Conservation (phyloP, 2,113 vertebrate genomes). For the Macaca nemestrina region DNA sequence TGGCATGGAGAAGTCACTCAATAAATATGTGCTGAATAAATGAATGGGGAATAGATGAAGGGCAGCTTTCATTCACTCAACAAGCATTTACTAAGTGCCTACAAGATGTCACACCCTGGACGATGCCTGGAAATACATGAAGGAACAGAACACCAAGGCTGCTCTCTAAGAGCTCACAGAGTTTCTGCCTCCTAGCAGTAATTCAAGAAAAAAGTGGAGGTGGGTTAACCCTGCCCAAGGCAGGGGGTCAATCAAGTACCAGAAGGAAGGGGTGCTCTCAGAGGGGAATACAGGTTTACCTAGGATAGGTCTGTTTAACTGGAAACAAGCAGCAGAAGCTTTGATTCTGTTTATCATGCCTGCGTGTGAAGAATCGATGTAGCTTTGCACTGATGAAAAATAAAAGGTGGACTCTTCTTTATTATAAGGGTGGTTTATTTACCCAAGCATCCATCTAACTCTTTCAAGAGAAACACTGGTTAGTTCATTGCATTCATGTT, state of each 20-base stretch:
- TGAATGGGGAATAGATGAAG: not conserved
- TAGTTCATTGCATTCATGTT: not conserved
- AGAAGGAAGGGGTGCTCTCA: not conserved
- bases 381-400: not conserved
- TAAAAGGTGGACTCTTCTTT: not conserved
- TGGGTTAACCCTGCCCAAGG: not conserved
- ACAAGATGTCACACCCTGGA: not conserved
- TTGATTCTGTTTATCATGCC: not conserved
- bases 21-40: not conserved
- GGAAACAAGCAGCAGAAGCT: slow-evolving; percentile 4
- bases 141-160: not conserved
- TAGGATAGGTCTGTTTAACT: not conserved
- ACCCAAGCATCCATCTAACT: not conserved
- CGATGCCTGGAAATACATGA: not conserved
- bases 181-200: not conserved
- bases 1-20: not conserved
- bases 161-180: not conserved
- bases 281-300: not conserved
- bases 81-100: not conserved
- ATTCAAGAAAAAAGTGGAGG: not conserved
- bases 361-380: not conserved
- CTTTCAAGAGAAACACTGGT: not conserved
- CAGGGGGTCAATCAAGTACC: slow-evolving; percentile 2
- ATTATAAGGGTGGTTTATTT: not conserved
- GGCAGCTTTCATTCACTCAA: not conserved